Conservation (phyloP, 2,888 invertebrate genomes). For the Diplolepis rosae region DNA sequence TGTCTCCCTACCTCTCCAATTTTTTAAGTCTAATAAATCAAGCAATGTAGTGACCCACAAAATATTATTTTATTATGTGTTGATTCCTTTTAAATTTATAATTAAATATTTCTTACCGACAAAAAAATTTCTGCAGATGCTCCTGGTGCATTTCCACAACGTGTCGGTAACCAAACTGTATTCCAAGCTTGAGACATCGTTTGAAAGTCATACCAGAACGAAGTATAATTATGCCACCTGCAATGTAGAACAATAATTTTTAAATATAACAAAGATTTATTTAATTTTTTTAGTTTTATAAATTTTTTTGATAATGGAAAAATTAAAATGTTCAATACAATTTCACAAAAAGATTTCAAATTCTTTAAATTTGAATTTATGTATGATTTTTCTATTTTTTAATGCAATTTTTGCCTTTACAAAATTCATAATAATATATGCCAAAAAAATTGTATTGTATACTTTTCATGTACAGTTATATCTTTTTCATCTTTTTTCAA, state of each 20-base stretch:
- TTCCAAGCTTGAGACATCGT: constrained; percentile 80
- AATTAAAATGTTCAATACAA: background rate
- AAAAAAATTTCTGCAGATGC: constrained; percentile 80
- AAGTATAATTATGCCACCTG: constrained; percentile 82
- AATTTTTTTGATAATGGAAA: background rate
- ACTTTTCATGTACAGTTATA: no score
- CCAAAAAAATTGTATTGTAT: no score
- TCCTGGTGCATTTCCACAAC: constrained; percentile 82
- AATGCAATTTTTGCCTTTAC: no score
- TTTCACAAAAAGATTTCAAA: background rate
- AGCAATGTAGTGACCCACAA: no score
- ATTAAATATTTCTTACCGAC: constrained; percentile 64
- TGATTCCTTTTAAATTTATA: no score
- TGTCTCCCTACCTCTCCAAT: no score
- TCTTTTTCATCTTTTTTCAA: no score
- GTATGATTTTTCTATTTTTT: no score
- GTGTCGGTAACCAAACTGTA: constrained; percentile 81
- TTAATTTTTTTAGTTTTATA: no score
- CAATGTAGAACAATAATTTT: constrained; percentile 41
- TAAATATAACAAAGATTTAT: background rate
- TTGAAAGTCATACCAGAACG: constrained; percentile 82
- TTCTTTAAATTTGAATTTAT: background rate
- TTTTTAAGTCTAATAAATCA: no score
- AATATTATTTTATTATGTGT: no score
- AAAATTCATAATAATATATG: no score